Evolutionary conservation across 2,797 vertebrate genomes (phyloP).

Genomic region (Pogoniulus pusillus): DNA sequence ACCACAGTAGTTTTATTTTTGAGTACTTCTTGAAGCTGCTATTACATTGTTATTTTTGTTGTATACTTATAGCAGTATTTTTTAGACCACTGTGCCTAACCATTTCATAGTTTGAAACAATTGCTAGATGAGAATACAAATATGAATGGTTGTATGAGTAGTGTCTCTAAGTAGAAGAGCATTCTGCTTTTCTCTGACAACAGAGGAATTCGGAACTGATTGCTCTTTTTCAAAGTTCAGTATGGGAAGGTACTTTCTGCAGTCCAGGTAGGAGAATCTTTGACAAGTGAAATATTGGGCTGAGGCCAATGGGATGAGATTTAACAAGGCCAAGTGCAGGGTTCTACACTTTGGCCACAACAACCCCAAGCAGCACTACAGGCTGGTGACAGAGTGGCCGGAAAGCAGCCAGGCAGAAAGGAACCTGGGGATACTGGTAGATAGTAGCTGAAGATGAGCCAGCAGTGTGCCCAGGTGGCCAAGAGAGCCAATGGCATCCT

Average conservation of each 20-base stretch:
- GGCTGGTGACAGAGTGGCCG: no score
- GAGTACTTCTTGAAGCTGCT: not conserved
- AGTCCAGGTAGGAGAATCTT: not conserved
- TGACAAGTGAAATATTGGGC: not conserved
- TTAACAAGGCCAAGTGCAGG: no score
- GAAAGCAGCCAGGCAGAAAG: no score
- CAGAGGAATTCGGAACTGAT: not conserved
- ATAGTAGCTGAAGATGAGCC: no score
- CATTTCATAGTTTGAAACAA: not conserved
- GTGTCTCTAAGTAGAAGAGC: not conserved
- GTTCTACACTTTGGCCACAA: no score
- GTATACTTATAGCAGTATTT: not conserved
- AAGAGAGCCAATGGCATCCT: no score
- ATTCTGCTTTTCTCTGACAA: not conserved
- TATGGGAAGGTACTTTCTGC: not conserved
- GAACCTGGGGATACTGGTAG: no score
- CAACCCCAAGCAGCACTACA: no score
- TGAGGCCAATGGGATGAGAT: no score
- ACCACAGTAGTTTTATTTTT: not conserved
- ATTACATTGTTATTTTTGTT: not conserved
- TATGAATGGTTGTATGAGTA: not conserved
- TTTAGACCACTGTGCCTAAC: not conserved
- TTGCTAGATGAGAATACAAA: not conserved
- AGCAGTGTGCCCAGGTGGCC: no score
- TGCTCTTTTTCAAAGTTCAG: not conserved